A percentile compares a stretch with the other conserved stretches of the same genome.
These are phyloP conservation scores for Rhagonycha fulva DNA, from an alignment of 2,888 invertebrate genomes.

Conservation along the genomic window DNA sequence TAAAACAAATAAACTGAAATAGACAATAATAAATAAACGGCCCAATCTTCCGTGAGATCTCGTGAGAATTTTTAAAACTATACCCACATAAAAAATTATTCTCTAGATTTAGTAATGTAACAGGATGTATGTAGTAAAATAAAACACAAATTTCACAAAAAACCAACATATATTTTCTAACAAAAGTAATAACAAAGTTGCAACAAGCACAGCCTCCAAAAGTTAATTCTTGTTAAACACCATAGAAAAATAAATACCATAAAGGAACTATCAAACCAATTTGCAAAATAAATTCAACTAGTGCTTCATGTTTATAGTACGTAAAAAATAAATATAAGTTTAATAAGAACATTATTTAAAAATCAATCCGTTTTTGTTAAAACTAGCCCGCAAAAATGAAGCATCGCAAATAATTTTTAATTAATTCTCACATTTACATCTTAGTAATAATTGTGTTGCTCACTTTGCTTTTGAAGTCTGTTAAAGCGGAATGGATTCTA, in stretches of 20 bases:
- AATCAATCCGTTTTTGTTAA: not conserved
- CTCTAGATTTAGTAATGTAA: too few relatives aligned
- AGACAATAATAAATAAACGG: too few relatives aligned
- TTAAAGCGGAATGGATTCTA: slow-evolving; percentile 78
- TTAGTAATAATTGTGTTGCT: slow-evolving; percentile 13
- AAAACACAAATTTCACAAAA: not conserved
- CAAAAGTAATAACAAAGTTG: slow-evolving; percentile 8
- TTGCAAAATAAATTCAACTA: not conserved
- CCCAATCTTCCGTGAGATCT: too few relatives aligned
- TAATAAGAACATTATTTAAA: not conserved
- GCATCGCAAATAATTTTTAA: not conserved
- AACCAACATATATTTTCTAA: not conserved
- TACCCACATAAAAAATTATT: too few relatives aligned
- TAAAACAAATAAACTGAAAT: too few relatives aligned
- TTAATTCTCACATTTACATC: not conserved
- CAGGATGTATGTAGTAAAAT: not conserved
- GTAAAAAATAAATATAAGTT: not conserved
- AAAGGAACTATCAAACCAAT: slow-evolving; percentile 11
- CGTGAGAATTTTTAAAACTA: too few relatives aligned
- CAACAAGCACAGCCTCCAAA: slow-evolving; percentile 26
- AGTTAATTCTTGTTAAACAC: not conserved
- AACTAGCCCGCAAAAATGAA: not conserved
- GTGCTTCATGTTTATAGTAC: not conserved
- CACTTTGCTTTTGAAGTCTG: slow-evolving; percentile 54
- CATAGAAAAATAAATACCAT: slow-evolving; percentile 6